Base-by-base conservation (phyloP, 2,797 vertebrate species). In the Ctenopoma kingsleyae region DNA sequence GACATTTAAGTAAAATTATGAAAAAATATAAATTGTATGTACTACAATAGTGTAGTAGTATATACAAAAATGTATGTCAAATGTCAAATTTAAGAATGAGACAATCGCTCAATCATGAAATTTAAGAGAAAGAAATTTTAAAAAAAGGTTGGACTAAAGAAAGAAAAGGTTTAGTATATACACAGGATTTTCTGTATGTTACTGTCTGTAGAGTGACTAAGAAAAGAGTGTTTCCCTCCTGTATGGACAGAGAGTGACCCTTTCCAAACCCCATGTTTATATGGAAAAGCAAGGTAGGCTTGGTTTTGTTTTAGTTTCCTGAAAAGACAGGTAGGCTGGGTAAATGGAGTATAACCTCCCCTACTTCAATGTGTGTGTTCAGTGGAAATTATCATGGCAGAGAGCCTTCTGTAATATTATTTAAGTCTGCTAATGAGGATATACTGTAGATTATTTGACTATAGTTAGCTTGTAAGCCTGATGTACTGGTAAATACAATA, bases 41-140 rank as follows among this genome's bases (percentile, higher is more conserved):
- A 87, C 91, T 87, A 88, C 91, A 64, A 85, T 71, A 84, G 51
- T 85, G 76, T 89, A 80, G 90, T 92, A 76, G 86, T 91, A 83
- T 87, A 82, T 84, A 89, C 85, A 90, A 76, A 73, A 85, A 88
- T 90, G 87, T 85, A 93, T 89, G 79, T 82, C 86, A 89, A 91
- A 87, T 78, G 90, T 89, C 88, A 90, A 92, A 91, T 91, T 92
- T 89, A 93, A 90, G 83, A 91, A 92, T 5, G 89, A 95, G 94
- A 95, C 94, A 95, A 95, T 95, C 94, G 93, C 91, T 93, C 89
- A 92, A 87, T 90, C 86, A 83, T 86, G 81, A 74, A 87, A 88
- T 89, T 77, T 63, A 82, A 83, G 55, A 68, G 89, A 82, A 82
- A 89, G 65, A 69, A 80, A 86, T 84, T 81, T 47, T n/a, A 13